Evolutionary conservation across 1,140 invertebrate genomes (phyloP).

Genomic region (Drosophila tani): DNA sequence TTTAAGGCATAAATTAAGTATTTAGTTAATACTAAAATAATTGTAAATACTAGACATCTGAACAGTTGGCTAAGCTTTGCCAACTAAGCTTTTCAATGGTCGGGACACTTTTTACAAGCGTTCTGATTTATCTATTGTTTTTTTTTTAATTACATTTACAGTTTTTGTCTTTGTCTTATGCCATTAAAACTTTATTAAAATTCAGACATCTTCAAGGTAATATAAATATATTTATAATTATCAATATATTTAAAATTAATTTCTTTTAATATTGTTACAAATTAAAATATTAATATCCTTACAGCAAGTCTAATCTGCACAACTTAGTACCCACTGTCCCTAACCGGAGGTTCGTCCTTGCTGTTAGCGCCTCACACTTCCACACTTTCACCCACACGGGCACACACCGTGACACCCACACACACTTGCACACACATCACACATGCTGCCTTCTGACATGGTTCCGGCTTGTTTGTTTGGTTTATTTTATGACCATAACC

Average conservation of each 20-base stretch:
- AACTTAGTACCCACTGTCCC: conserved; percentile 29
- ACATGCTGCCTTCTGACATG: conserved; percentile 79
- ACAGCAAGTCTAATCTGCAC: not conserved
- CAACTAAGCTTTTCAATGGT: not conserved
- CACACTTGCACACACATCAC: conserved; percentile 24
- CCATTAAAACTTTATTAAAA: too few relatives aligned
- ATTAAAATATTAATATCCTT: not conserved
- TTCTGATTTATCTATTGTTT: not conserved
- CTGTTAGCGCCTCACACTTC: conserved; percentile 24
- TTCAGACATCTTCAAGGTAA: too few relatives aligned
- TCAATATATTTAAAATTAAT: not conserved
- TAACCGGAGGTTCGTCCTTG: conserved; percentile 64
- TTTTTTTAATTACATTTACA: not conserved
- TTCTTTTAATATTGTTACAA: too few relatives aligned
- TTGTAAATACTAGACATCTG: not conserved
- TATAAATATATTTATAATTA: too few relatives aligned
- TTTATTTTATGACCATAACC: conserved; percentile 84
- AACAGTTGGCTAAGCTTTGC: not conserved
- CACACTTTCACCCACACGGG: conserved; percentile 35
- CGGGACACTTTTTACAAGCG: fast-evolving
- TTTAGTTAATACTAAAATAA: not conserved
- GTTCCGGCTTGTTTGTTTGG: conserved; percentile 84
- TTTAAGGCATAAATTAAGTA: not conserved
- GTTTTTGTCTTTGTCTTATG: not conserved
- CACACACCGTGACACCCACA: conserved; percentile 33